These are phyloP conservation scores for Percopsis transmontana DNA, from an alignment of 2,113 vertebrate species.

Conservation along the genomic window DNA sequence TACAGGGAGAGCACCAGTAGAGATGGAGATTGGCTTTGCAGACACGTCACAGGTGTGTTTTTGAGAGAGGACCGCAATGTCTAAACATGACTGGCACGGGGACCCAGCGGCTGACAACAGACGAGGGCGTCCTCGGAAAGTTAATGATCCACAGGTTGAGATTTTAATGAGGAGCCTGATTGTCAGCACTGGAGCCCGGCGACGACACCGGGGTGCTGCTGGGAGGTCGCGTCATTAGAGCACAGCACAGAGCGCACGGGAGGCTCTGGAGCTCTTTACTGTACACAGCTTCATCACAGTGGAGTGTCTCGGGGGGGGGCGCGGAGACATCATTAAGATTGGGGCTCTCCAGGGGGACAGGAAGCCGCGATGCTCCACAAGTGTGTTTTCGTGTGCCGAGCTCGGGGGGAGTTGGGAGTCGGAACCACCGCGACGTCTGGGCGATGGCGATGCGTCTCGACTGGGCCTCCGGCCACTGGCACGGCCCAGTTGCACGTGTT, in stretches of 20 bases:
- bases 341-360: slow-evolving; percentile 45
- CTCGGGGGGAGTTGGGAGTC: slow-evolving; percentile 43
- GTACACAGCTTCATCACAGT: slow-evolving; percentile 46
- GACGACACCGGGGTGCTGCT: slow-evolving; percentile 42
- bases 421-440: slow-evolving; percentile 27
- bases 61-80: no score
- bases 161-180: slow-evolving; percentile 71
- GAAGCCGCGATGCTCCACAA: slow-evolving; percentile 49
- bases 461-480: slow-evolving; percentile 33
- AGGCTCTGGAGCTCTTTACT: slow-evolving; percentile 40
- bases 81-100: slow-evolving; percentile 5
- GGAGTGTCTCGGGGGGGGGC: slow-evolving; percentile 40
- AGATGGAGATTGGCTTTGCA: no score
- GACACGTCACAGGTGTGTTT: no score
- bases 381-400: slow-evolving; percentile 60
- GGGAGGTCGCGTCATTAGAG: slow-evolving; percentile 64
- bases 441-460: slow-evolving; percentile 27
- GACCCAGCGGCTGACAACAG: slow-evolving; percentile 33
- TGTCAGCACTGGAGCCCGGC: slow-evolving; percentile 46
- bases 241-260: slow-evolving; percentile 41
- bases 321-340: slow-evolving; percentile 51
- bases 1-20: no score
- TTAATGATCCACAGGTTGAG: slow-evolving; percentile 63
- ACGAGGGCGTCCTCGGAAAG: slow-evolving; percentile 54
- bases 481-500: slow-evolving; percentile 40